A percentile compares a stretch with the other conserved stretches of the same genome.
phyloP scores from a whole-genome alignment of 2,888 invertebrate species.

The Cerastis rubricosa region DNA sequence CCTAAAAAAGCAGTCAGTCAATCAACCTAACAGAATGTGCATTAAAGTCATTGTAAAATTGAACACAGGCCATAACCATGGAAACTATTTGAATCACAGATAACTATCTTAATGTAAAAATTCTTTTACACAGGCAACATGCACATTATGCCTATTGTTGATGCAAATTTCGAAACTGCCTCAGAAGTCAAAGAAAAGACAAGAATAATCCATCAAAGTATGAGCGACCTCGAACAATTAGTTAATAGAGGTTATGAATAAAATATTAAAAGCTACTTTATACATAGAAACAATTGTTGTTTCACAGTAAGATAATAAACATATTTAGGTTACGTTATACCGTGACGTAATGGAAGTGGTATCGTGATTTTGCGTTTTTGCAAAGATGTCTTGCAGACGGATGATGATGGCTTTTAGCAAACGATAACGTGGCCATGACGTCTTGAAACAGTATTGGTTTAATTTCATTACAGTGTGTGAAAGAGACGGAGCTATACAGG shows the following conservation, averaged over 20 bases:
- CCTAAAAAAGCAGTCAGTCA: not conserved
- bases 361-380: not conserved
- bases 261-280: conserved; percentile 70
- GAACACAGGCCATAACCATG: not conserved
- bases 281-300: conserved; percentile 63
- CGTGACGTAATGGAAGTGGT: not conserved
- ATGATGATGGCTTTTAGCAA: not conserved
- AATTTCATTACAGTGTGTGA: too few relatives aligned
- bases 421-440: too few relatives aligned
- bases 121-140: conserved; percentile 9
- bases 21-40: not conserved
- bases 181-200: conserved; percentile 43
- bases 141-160: conserved; percentile 44
- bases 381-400: not conserved
- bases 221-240: conserved; percentile 59
- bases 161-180: conserved; percentile 51
- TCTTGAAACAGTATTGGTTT: too few relatives aligned
- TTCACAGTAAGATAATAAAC: conserved; percentile 47
- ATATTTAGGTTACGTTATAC: conserved; percentile 54
- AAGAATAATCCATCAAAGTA: conserved; percentile 54
- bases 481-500: too few relatives aligned
- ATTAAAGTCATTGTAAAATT: not conserved
- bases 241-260: conserved; percentile 61
- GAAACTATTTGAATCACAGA: conserved; percentile 22
- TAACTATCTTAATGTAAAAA: conserved; percentile 56